Evolutionary conservation across 1,140 invertebrate genomes (phyloP).

Genomic region (Laodelphax striatellus): DNA sequence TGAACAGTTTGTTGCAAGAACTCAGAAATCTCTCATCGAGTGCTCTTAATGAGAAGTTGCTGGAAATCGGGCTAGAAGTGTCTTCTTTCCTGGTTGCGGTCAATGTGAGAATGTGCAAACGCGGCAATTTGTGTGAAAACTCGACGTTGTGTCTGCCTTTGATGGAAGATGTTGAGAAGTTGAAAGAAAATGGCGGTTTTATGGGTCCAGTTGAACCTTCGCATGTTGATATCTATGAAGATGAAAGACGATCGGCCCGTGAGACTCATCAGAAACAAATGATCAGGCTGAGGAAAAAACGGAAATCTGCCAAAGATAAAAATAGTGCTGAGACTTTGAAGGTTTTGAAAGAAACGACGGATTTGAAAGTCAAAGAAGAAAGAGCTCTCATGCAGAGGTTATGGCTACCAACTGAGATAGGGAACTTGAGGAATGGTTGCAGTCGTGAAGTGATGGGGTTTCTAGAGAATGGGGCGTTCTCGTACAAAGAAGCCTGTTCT

Average conservation of each 20-base stretch:
- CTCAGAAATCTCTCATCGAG: neutral
- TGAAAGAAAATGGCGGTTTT: neutral
- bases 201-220: conserved; percentile 16
- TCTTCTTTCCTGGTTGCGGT: conserved; percentile 22
- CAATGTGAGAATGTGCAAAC: conserved; percentile 15
- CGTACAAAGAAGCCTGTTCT: conserved; percentile 47
- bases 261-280: conserved; percentile 48
- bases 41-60: neutral
- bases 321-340: conserved; percentile 4
- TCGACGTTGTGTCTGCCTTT: conserved; percentile 23
- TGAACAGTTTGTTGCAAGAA: conserved; percentile 3
- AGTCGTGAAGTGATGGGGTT: conserved; percentile 61
- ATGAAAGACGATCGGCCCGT: conserved; percentile 40
- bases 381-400: conserved; percentile 47
- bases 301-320: conserved; percentile 33
- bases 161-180: conserved; percentile 12
- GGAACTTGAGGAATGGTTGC: conserved; percentile 45
- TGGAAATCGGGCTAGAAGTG: neutral
- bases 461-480: conserved; percentile 53
- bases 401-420: conserved; percentile 45
- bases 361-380: conserved; percentile 37
- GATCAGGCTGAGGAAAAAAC: conserved; percentile 38
- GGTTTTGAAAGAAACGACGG: conserved; percentile 13
- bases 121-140: conserved; percentile 19
- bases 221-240: conserved; percentile 28